These are phyloP conservation scores for Nothura maculosa DNA, from an alignment of 2,797 vertebrate genomes.

Conservation along the genomic window DNA sequence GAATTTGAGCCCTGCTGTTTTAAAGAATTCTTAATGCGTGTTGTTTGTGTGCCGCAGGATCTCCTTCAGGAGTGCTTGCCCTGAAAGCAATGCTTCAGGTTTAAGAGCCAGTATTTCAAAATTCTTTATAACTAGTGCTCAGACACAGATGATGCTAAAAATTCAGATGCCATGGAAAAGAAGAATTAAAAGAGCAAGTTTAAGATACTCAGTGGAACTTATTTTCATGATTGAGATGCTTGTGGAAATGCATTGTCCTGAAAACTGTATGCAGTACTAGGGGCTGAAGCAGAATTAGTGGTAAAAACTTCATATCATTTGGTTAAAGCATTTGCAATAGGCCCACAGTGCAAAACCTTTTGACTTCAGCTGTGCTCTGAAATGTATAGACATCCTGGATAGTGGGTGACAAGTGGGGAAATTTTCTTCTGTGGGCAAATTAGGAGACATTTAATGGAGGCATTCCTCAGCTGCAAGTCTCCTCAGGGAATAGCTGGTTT, in stretches of 20 bases:
- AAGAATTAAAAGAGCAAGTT: constrained; percentile 14
- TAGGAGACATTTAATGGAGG: neutral
- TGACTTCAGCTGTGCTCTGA: neutral
- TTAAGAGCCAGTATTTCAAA: constrained; percentile 15
- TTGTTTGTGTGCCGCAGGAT: neutral
- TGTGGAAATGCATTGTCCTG: neutral
- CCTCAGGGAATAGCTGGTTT: constrained; percentile 16
- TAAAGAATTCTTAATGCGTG: neutral
- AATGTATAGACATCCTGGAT: neutral
- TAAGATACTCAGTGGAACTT: neutral
- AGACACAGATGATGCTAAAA: constrained; percentile 8
- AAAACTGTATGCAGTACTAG: neutral
- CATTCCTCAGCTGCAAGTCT: neutral
- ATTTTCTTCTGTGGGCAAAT: neutral
- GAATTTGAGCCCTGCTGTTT: neutral
- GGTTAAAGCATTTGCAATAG: neutral
- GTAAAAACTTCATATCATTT: neutral
- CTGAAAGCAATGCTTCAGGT: neutral
- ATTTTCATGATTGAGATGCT: neutral
- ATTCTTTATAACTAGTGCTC: neutral
- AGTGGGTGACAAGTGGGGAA: no score
- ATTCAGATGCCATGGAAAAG: neutral
- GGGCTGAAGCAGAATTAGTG: neutral
- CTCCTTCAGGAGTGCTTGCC: neutral
- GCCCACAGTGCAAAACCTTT: neutral